Base-by-base conservation (phyloP, 35 echinoderm and acorn worm genomes). In the Patiria miniata region DNA sequence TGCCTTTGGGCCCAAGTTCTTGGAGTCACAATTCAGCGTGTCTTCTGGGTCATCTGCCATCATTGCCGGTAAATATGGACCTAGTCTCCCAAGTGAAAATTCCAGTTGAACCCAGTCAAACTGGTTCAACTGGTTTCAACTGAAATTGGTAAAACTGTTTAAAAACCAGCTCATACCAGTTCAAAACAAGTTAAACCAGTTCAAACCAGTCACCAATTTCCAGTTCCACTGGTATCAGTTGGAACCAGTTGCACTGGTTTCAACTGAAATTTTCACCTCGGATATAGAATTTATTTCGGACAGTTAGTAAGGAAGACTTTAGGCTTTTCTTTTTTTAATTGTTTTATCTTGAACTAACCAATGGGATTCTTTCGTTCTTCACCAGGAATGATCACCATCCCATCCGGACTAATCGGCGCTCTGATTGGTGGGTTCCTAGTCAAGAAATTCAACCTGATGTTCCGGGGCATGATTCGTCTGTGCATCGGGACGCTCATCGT, bases 1-100 rank as follows among this genome's bases (percentile, higher is more conserved):
- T 37, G 91, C 87, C 0, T 97, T 97, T 51, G 91, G 91, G 23
- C 95, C 95, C 18, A 97, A 97, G 61, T 97, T 93, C 81, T 81
- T 97, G 10, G 95, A 97, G 53, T 91, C 95, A 7, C 91, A 93
- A 88, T 97, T 97, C 39, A 86, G 76, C 39, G 39, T 97, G 68
- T 83, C 95, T 8, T 86, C 95, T 0, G 85, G 83, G 19, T 84
- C 87, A 19, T 91, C 95, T 30, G 95, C 95, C n/a, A 81, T 97
- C 28, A 55, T 93, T 54, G 80, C 86, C 28, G 95, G 95, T 97
- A 91, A 82, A 39, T 8, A 39, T 26, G 51, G 19, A 39, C 5
- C 14, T 52, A n/a, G n/a, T n/a, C n/a, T n/a, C n/a, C n/a, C n/a
- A n/a, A n/a, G n/a, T n/a, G n/a, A n/a, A n/a, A n/a, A n/a, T n/a